Evolutionary conservation across 2,797 vertebrate genomes (phyloP), one percentile per base, ranked within the genome.

Genomic region (Hydrocynus forskahlii): DNA sequence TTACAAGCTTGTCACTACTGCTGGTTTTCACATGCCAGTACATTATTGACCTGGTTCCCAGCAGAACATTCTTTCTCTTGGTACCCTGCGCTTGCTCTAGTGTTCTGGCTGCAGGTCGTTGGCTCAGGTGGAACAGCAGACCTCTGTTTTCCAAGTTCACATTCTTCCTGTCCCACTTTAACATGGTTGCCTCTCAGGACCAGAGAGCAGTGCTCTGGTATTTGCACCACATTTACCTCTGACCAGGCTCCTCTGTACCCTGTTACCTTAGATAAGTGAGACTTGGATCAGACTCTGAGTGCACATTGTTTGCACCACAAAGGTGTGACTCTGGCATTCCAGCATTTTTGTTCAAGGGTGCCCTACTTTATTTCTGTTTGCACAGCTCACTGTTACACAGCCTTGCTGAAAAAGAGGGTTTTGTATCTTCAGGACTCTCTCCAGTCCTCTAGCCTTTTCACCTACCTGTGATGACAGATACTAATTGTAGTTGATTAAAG

Each of bases 401-500:
- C 40, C 3, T 38, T 35, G 4, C 8, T 71, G 10, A 67, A 60
- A 70, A 48, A 16, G 17, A n/a, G 67, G 43, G 40, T 57, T 40
- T 23, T 59, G 50, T 23, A 57, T 17, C 38, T 23, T 13, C 10
- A 21, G n/a, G 7, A 14, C 48, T n/a, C 25, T 55, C 25, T 72
- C 25, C 50, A 9, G 23, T 16, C 67, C 38, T 10, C 13, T 14
- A 48, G 45, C 45, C n/a, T 1, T 3, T 43, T n/a, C 38, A 64
- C 43, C 23, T 54, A 16, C 10, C 45, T 43, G 50, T 67, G 35
- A 67, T 64, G 75, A 55, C 79, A 81, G 63, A 70, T 48, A 59
- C 48, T 14, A 45, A 76, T 64, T 82, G 29, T 83, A 19, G 69
- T 6, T 79, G 59, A 79, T 73, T 35, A 66, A 54, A 81, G 71